phyloP scores from a whole-genome alignment of 2,888 invertebrate genomes.

The Polydrusus cervinus region DNA sequence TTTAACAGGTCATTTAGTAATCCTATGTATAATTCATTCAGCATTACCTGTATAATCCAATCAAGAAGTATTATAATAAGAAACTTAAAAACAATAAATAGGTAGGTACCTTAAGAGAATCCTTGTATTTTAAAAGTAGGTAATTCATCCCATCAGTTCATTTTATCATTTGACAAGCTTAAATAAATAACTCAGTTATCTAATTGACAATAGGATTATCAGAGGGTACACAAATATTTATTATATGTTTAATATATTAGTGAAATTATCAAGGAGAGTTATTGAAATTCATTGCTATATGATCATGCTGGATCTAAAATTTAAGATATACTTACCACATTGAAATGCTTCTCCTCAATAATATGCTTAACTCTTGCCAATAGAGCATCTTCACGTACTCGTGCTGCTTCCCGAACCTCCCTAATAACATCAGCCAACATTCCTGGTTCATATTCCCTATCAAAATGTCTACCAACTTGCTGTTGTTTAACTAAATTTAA shows the following conservation, averaged over 20 bases:
- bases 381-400: slow-evolving; percentile 83
- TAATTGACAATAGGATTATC: not conserved
- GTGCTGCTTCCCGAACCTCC: slow-evolving; percentile 83
- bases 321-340: slow-evolving; percentile 65
- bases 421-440: slow-evolving; percentile 82
- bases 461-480: slow-evolving; percentile 64
- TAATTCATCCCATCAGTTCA: no score
- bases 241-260: no score
- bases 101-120: no score
- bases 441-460: slow-evolving; percentile 79
- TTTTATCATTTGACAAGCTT: no score
- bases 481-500: slow-evolving; percentile 69
- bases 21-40: no score
- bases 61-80: no score
- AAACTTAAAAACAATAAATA: no score
- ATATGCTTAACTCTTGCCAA: slow-evolving; percentile 76
- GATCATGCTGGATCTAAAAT: not conserved
- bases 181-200: not conserved
- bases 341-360: slow-evolving; percentile 75
- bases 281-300: not conserved
- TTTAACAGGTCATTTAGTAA: no score
- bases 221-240: no score
- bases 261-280: not conserved
- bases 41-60: no score
- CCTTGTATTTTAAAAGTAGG: no score